Evolutionary conservation across 2,797 vertebrate species (phyloP).

Genomic region (Cyprinella venusta): DNA sequence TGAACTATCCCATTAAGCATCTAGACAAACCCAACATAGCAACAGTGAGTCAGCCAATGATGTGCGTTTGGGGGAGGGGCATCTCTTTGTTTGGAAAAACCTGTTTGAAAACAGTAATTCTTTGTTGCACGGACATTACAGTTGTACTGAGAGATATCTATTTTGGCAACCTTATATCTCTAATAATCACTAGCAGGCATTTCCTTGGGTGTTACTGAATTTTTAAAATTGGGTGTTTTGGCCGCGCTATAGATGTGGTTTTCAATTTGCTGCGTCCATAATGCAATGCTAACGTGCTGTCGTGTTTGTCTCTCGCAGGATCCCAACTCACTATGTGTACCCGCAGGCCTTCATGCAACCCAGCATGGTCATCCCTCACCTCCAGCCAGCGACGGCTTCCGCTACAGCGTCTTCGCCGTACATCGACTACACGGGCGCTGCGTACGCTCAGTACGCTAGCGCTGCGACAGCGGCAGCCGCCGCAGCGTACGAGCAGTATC

Average conservation of each 20-base stretch:
- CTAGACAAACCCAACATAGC: background rate
- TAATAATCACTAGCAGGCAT: conserved; percentile 89
- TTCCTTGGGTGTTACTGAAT: conserved; percentile 73
- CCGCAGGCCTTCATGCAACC: conserved; percentile 98
- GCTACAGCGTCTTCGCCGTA: conserved; percentile 89
- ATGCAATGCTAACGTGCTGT: conserved; percentile 41
- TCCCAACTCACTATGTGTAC: conserved; percentile 98
- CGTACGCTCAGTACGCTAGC: conserved; percentile 93
- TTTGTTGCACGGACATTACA: background rate
- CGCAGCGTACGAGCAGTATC: conserved; percentile 93
- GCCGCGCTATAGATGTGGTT: conserved; percentile 69
- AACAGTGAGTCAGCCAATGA: background rate
- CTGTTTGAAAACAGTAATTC: background rate
- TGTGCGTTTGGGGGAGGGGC: background rate
- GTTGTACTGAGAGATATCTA: conserved; percentile 73
- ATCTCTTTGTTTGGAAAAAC: background rate
- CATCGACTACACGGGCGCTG: conserved; percentile 96
- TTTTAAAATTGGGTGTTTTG: conserved; percentile 71
- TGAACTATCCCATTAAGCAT: background rate
- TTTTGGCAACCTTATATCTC: conserved; percentile 97
- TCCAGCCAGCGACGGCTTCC: conserved; percentile 85
- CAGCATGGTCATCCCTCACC: conserved; percentile 94
- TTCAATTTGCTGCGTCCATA: conserved; percentile 9
- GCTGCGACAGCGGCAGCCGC: conserved; percentile 83
- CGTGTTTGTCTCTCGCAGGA: conserved; percentile 84